Evolutionary conservation across 2,888 invertebrate species (phyloP).

Genomic region (Drosophila bunnanda): DNA sequence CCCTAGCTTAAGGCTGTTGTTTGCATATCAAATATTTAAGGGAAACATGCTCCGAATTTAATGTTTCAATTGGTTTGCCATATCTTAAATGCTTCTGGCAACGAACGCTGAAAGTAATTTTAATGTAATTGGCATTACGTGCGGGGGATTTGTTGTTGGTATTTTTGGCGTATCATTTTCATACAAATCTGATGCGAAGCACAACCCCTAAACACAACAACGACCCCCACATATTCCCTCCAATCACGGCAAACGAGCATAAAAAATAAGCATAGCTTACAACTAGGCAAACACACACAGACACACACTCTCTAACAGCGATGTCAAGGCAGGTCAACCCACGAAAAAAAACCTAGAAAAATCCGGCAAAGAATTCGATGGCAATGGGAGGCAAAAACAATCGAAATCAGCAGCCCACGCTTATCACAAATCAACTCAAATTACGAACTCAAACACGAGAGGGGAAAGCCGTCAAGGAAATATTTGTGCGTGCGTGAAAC

Average conservation of each 20-base stretch:
- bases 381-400: conserved; percentile 55
- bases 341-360: conserved; percentile 29
- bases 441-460: conserved; percentile 61
- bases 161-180: conserved; percentile 65
- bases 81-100: conserved; percentile 30
- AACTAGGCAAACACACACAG: conserved; percentile 45
- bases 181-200: conserved; percentile 69
- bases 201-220: conserved; percentile 11
- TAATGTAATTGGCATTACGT: conserved; percentile 74
- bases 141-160: conserved; percentile 44
- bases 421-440: conserved; percentile 75
- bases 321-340: conserved; percentile 58
- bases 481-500: conserved; percentile 61
- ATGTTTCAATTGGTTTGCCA: conserved; percentile 29
- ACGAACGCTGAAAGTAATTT: conserved; percentile 61
- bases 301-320: conserved; percentile 17
- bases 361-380: not conserved
- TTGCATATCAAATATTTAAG: conserved; percentile 10
- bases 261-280: conserved; percentile 57
- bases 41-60: conserved; percentile 10
- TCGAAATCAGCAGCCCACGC: conserved; percentile 47
- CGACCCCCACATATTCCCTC: not conserved
- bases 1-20: not conserved
- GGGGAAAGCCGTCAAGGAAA: conserved; percentile 30
- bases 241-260: conserved; percentile 46